Evolutionary conservation across 2,888 invertebrate genomes (phyloP), one percentile per base, ranked within the genome.

Genomic region (Linnaemya vulpina): DNA sequence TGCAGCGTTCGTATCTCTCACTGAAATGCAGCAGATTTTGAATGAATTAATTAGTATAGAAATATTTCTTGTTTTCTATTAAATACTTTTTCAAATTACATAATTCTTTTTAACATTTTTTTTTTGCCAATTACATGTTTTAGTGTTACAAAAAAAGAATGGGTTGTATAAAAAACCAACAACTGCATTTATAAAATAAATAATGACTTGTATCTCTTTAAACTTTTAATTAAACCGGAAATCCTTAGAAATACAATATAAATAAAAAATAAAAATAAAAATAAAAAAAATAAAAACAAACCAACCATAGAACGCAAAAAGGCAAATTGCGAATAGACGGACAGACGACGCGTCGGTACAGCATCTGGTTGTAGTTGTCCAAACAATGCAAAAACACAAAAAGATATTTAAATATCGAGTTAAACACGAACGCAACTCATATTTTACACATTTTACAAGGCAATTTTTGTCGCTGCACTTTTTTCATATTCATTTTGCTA

Each of bases 151-250:
- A 55, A 55, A 53, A 3, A 53, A 22, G 25, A 25, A 30, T 35
- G 17, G 4, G 20, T 5, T n/a, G 11, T 22, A 55, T 10, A 15
- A 15, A 25, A 58, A 35, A 58, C 10, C 3, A 20, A 30, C 3
- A 20, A 30, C 30, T 40, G 17, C n/a, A 11, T 22, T 13, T 30
- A 58, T 13, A 30, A 30, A 55, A n/a, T n/a, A 17, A 25, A 68
- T 38, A 68, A 53, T 70, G 60, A 80, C 38, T 68, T 77, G 38
- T 51, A 63, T 43, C 62, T 77, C 25, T 62, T 75, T 80, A 62
- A 70, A 63, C 55, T 63, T 77, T 49, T 60, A 84, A 85, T 65
- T 78, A 68, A 81, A 85, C 81, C 84, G 84, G 84, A 85, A 81
- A 81, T 85, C 84, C 84, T 78, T 63, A 74, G 58, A 43, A 65